Evolutionary conservation across 1,140 invertebrate species (phyloP), one percentile per base, ranked within the genome.

Genomic region (Forficula auricularia): DNA sequence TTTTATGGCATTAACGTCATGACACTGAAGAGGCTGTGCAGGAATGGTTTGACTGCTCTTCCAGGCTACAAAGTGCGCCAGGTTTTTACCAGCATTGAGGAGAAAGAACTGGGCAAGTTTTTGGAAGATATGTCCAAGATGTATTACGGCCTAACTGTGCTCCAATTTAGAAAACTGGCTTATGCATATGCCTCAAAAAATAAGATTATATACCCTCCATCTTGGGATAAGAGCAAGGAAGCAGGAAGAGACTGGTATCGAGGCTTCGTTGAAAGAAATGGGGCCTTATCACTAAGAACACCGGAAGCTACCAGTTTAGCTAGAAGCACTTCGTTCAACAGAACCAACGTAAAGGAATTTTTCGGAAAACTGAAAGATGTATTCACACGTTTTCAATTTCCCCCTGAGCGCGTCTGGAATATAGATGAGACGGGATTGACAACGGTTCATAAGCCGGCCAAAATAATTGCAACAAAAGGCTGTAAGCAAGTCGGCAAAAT

Each of bases 371-470:
- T 22, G 4, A 12, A 16, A 9, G 6, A 18, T 14, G 41, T 43
- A 14, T 19, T 37, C 3, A 22, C 10, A 14, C 10, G 34, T 3
- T 35, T 15, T 15, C 7, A 16, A 38, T 40, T 43, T 22, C n/a
- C 14, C 3, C 10, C 41, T 16, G 15, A 38, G 14, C 10, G 38
- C 18, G 59, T 58, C 38, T 62, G 50, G 46, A 63, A 63, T 51
- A 48, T 58, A n/a, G 60, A 63, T 44, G 62, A 63, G 45, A 62
- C 57, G 2, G 60, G 58, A 14, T 14, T 58, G 12, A 57, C 52
- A 19, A 60, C 59, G 15, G 59, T 62, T 0, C 53, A 59, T 19
- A 52, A 48, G 42, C 54, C 54, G n/a, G 22, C 40, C 30, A 56
- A 54, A 38, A 50, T 64, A 20, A 44, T 64, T 14, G 54, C 55